These are phyloP conservation scores for Siderastrea radians DNA, from an alignment of 92 coral and sea anemone species.

Conservation along the genomic window DNA sequence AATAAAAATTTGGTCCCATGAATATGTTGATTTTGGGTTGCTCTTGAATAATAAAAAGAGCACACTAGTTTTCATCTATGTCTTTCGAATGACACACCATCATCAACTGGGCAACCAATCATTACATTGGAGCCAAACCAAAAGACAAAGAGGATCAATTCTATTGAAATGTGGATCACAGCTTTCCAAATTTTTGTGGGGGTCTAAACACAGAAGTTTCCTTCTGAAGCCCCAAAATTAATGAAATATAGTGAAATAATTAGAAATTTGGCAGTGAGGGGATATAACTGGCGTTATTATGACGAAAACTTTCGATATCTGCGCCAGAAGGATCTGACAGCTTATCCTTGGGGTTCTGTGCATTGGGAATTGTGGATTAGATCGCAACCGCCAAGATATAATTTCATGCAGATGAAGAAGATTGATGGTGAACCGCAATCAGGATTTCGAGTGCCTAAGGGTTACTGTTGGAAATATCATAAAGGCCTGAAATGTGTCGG, in stretches of 20 bases:
- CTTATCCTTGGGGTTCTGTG: slow-evolving; percentile 11
- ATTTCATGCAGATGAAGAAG: not conserved
- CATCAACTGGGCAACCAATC: not conserved
- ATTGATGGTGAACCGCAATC: not conserved
- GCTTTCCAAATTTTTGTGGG: slow-evolving; percentile 38
- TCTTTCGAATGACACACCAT: not conserved
- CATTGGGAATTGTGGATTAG: slow-evolving; percentile 41
- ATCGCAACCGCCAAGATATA: not conserved
- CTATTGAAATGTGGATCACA: slow-evolving; percentile 29
- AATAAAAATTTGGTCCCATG: not conserved
- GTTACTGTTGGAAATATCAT: slow-evolving; percentile 38
- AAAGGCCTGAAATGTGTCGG: slow-evolving; percentile 21
- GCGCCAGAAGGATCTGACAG: slow-evolving; percentile 4
- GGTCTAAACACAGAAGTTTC: slow-evolving; percentile 34
- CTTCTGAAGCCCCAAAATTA: slow-evolving; percentile 31
- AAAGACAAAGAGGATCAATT: slow-evolving; percentile 18
- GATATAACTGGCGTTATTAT: slow-evolving; percentile 18
- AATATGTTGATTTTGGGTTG: not conserved
- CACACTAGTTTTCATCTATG: slow-evolving; percentile 9
- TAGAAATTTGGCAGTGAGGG: slow-evolving; percentile 46
- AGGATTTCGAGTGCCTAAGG: slow-evolving; percentile 22
- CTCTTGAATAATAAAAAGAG: no score
- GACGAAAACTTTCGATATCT: slow-evolving; percentile 29
- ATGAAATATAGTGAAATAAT: slow-evolving; percentile 44
- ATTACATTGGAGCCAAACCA: slow-evolving; percentile 33